Percentiles rank a stretch among this genome's conserved stretches.
Evolutionary conservation across 2,113 vertebrate species (phyloP).

Genomic region (Neogale vison): DNA sequence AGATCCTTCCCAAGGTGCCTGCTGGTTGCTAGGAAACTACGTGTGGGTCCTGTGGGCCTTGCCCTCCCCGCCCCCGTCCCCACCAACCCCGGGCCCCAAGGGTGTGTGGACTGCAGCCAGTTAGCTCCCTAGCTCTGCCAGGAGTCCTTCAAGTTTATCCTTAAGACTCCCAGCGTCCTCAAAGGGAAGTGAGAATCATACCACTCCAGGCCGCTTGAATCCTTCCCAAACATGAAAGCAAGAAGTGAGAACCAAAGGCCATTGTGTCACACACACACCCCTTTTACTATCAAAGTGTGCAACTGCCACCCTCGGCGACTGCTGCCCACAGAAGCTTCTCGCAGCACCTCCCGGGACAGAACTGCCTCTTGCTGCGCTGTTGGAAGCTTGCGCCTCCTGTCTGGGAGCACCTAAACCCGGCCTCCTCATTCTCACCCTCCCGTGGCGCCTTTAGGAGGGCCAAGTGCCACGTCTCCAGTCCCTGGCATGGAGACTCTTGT

Average conservation of each 20-base stretch:
- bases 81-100: background rate
- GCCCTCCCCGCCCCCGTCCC: background rate
- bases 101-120: slow-evolving; percentile 44
- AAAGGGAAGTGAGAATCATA: slow-evolving; percentile 46
- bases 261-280: background rate
- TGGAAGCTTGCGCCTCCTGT: background rate
- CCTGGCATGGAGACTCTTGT: background rate
- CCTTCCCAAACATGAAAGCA: slow-evolving; percentile 48
- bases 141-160: slow-evolving; percentile 49
- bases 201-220: background rate
- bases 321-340: slow-evolving; percentile 30
- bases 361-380: background rate
- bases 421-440: background rate
- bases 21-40: slow-evolving; percentile 70
- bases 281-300: slow-evolving; percentile 42
- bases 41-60: background rate
- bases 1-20: slow-evolving; percentile 36
- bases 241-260: slow-evolving; percentile 53
- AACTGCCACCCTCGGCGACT: background rate
- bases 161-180: slow-evolving; percentile 12
- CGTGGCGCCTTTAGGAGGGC: background rate
- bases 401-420: background rate
- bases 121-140: slow-evolving; percentile 45
- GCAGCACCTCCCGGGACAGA: background rate
- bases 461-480: background rate